Evolutionary conservation across 2,888 invertebrate species (phyloP).

Genomic region (Cataglyphis livida): DNA sequence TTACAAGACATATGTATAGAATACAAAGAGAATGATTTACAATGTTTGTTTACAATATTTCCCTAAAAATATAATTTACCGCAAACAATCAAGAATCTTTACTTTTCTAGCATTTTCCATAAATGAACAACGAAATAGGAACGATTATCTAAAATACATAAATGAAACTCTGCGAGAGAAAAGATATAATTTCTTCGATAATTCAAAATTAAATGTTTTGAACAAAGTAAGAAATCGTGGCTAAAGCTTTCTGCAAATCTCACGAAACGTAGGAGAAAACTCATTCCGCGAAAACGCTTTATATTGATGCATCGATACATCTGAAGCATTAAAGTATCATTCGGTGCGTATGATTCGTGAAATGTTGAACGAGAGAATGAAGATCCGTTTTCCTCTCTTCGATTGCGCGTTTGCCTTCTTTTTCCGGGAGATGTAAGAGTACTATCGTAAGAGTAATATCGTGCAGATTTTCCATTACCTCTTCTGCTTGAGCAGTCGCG

Average conservation of each 20-base stretch:
- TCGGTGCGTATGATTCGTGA: constrained; percentile 6
- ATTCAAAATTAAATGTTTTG: neutral
- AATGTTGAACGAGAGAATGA: constrained; percentile 3
- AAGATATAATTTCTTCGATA: constrained; percentile 3
- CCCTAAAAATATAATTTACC: neutral
- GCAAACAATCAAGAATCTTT: neutral
- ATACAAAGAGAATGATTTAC: neutral
- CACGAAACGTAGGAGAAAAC: neutral
- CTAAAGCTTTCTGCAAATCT: neutral
- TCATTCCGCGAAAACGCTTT: neutral
- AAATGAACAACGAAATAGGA: neutral
- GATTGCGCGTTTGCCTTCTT: constrained; percentile 23
- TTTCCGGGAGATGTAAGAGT: constrained; percentile 24
- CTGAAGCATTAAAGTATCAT: constrained; percentile 22
- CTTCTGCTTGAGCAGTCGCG: constrained; percentile 22
- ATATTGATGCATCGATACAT: constrained; percentile 18
- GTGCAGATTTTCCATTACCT: constrained; percentile 59
- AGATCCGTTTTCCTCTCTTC: constrained; percentile 2
- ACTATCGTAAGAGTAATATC: constrained; percentile 60
- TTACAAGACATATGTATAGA: neutral
- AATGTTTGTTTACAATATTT: neutral
- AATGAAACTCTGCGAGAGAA: neutral
- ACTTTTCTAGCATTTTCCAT: neutral
- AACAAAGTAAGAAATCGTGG: neutral
- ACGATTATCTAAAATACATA: neutral